Conservation (phyloP, 2,113 vertebrate genomes). For the Amblyornis subalaris region DNA sequence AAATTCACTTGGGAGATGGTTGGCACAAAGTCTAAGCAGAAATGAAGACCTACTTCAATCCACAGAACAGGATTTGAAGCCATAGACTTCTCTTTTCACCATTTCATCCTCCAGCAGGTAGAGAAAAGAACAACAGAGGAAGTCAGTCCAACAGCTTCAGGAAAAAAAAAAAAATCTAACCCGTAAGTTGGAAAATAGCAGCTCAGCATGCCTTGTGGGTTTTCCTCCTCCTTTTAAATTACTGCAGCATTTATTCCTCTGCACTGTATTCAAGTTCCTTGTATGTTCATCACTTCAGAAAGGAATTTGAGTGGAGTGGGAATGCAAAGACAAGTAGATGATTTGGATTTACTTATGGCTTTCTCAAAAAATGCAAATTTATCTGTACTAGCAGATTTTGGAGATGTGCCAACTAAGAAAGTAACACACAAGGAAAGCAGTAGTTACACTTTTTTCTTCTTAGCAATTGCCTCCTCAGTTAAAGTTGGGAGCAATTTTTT, state of each 20-base stretch:
- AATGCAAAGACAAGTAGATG: neutral
- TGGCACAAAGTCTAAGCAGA: neutral
- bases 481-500: neutral
- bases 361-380: conserved; percentile 25
- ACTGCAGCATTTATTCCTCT: conserved; percentile 35
- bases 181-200: neutral
- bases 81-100: neutral
- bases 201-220: neutral
- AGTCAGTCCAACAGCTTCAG: neutral
- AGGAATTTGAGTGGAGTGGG: conserved; percentile 27
- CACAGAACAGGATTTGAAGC: neutral
- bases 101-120: neutral
- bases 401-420: neutral
- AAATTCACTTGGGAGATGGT: neutral
- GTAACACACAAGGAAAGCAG: neutral
- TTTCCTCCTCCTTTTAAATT: conserved; percentile 31
- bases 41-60: neutral
- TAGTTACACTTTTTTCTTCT: neutral
- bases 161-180: neutral
- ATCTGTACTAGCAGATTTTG: neutral
- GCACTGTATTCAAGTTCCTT: neutral
- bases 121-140: neutral
- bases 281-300: conserved; percentile 8
- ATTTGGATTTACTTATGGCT: conserved; percentile 1
- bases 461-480: neutral